Evolutionary conservation across 53 echinoderm and acorn worm species (phyloP), one percentile per base, ranked within the genome.

Genomic region (Holothuria leucospilota): DNA sequence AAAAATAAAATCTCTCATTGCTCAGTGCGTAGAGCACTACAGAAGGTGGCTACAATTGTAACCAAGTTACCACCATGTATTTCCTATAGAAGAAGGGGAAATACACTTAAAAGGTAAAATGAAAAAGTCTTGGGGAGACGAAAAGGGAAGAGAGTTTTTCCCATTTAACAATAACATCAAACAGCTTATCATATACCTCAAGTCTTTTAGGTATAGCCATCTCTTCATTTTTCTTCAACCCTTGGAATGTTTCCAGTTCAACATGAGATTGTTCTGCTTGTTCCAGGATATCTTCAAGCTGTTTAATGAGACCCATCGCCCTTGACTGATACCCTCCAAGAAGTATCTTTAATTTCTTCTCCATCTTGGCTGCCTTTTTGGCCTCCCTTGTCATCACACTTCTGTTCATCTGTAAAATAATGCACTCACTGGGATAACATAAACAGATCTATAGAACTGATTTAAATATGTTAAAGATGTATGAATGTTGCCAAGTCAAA

Each of bases 241-340:
- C 90, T 71, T 96, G 90, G 82, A 96, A 96, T 59, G 96, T 96
- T 82, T 89, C 85, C 61, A 96, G 82, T 73, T 96, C 96, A 40
- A 96, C 87, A 56, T 71, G 69, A 7, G 90, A 63, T 84, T 96
- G 96, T 51, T 96, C 96, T 41, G 60, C 87, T 77, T 92, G 89
- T 15, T 94, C 94, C 25, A 73, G 78, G 56, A 87, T 49, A 34
- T 96, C 96, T 13, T 84, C 94, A 18, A 94, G 78, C 89, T 96
- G 96, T 60, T 96, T 96, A 69, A 90, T 89, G 53, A 96, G 94
- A 28, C 93, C 89, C 85, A 94, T 93, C 53, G 94, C 89, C 25
- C 96, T 69, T 23, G 94, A 94, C 82, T 96, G 96, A 89, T 96
- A 96, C 51, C 96, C 96, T 11, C 96, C 96, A 18, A 94, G 91